These are phyloP conservation scores for Lithobates pipiens DNA, from an alignment of 2,797 vertebrate species.

Conservation along the genomic window DNA sequence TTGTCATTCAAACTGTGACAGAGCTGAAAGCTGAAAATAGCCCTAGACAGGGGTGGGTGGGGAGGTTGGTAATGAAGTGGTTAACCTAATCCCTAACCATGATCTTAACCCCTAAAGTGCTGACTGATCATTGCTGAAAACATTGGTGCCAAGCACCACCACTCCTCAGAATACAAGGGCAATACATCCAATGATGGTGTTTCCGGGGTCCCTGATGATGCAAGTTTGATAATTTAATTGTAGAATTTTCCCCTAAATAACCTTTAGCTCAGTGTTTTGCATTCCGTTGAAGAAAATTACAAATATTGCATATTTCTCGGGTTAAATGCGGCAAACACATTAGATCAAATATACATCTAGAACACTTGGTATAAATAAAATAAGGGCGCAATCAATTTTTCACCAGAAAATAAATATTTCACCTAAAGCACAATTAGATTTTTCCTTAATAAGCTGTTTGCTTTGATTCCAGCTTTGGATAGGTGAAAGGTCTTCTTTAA, in stretches of 20 bases:
- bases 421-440: constrained; percentile 11
- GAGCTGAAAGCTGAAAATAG: no score
- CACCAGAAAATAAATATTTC: constrained; percentile 12
- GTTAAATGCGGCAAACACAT: neutral
- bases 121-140: no score
- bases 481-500: constrained; percentile 30
- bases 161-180: no score
- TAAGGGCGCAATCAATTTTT: neutral
- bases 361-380: neutral
- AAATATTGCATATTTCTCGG: neutral
- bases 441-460: constrained; percentile 3
- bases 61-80: no score
- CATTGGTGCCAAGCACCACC: no score
- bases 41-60: no score
- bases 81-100: no score
- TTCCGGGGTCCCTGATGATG: no score
- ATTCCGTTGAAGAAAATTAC: neutral
- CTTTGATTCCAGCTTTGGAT: neutral
- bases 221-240: no score
- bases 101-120: no score
- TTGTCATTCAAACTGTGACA: no score
- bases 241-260: neutral
- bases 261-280: neutral
- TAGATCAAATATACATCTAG: neutral
- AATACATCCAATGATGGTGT: no score